Base-by-base conservation (phyloP, 2,888 invertebrate species). In the Macropis europaea region DNA sequence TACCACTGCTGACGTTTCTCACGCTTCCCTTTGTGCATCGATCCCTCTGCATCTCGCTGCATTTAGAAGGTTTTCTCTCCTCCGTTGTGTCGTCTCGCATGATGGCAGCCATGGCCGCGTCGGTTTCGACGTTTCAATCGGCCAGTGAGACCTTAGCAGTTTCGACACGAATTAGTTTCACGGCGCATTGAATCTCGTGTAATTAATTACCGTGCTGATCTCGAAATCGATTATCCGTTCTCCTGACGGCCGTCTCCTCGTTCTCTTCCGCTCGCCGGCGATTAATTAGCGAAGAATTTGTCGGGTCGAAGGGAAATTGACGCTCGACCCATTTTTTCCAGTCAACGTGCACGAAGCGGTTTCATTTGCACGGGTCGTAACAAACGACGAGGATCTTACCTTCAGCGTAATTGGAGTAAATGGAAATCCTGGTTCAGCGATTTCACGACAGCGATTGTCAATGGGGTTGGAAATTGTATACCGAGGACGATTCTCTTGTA, bases 11-110 rank as follows among this genome's bases (percentile, higher is more conserved):
- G 48, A 50, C 36, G 42, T 62, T 77, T 78, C 77, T 66, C 77
- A 68, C 68, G 68, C 61, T 66, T 73, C 59, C 61, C 68, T 68
- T 68, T 77, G 68, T 62, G 26, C 26, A 66, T 73, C 69, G 73
- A 60, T 63, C 62, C 24, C 40, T 59, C 40, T n/a, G 17, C 22
- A 4, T 36, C 50, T 34, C 26, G 6, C 15, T n/a, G 15, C 36
- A 36, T 32, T 11, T 11, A 2, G 5, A 11, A 13, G 11, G 17
- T 60, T 67, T 67, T 40, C 53, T 53, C 60, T 67, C 53, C 52
- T 5, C 17, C 9, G 7, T 1, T 17, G 4, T 9, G 22, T 4
- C 26, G 2, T 45, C 53, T 17, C 2, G 17, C 15, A 36, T 28
- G 28, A 11, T 6, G 2, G 2, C 24, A n/a, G n/a, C n/a, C n/a